Percentiles rank a stretch among this genome's conserved stretches.
These are phyloP conservation scores for Tiliqua scincoides DNA, from an alignment of 2,113 vertebrate genomes.

Conservation along the genomic window DNA sequence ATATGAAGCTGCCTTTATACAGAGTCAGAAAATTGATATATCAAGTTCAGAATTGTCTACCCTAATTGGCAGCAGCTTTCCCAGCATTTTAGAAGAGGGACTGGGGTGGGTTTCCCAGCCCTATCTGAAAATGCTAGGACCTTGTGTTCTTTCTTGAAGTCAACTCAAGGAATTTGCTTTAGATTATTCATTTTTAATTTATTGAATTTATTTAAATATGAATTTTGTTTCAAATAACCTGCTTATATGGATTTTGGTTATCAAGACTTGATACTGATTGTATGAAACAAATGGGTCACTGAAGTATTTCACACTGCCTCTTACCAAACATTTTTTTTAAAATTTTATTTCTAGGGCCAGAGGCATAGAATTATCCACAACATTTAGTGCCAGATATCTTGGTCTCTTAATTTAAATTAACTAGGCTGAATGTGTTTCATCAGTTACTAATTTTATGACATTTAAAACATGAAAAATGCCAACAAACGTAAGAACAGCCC, in stretches of 20 bases:
- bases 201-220: neutral
- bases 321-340: neutral
- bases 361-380: neutral
- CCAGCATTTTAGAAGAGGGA: too few species aligned
- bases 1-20: too few species aligned
- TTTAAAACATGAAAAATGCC: neutral
- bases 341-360: neutral
- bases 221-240: slow-evolving; percentile 1
- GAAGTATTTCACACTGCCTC: neutral
- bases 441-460: neutral
- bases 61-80: neutral
- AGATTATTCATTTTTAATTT: neutral
- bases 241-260: slow-evolving; percentile 31
- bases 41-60: too few species aligned
- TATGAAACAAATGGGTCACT: neutral
- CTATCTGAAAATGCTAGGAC: too few species aligned
- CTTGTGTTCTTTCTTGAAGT: too few species aligned
- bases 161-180: too few species aligned
- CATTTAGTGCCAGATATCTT: neutral
- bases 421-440: neutral
- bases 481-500: too few species aligned
- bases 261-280: slow-evolving; percentile 14
- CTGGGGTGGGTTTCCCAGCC: too few species aligned
- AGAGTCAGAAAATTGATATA: too few species aligned
- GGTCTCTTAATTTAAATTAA: slow-evolving; percentile 2